Percentiles rank a stretch among this genome's conserved stretches.
Evolutionary conservation across 2,797 vertebrate species (phyloP).

Genomic region (Alexandromys oeconomus): DNA sequence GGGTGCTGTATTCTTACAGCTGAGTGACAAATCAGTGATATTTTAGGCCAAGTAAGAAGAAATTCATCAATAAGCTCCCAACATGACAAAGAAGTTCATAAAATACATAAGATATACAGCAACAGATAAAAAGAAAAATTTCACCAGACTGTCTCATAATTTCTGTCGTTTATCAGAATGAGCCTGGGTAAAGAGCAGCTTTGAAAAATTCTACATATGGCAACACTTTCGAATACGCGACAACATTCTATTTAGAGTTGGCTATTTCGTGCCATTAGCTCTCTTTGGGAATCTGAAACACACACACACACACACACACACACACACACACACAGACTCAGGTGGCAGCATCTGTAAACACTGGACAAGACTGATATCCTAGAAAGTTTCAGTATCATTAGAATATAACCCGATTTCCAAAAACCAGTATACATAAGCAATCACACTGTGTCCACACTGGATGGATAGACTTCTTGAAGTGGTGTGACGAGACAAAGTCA

Average conservation of each 20-base stretch:
- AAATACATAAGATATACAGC: not conserved
- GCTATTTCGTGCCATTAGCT: not conserved
- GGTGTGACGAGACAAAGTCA: not conserved
- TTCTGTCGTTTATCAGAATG: not conserved
- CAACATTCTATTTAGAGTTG: conserved; percentile 17
- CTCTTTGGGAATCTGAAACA: not conserved
- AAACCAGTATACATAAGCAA: not conserved
- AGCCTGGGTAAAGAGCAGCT: not conserved
- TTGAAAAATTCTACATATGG: not conserved
- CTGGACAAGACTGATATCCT: not conserved
- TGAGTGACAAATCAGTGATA: not conserved
- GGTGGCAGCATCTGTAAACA: not conserved
- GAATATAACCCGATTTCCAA: not conserved
- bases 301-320: not conserved
- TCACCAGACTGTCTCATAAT: not conserved
- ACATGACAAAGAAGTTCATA: not conserved
- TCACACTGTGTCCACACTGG: not conserved
- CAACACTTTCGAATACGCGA: not conserved
- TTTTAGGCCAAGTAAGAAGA: not conserved
- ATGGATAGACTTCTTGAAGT: not conserved
- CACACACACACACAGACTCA: not conserved
- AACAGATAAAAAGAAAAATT: not conserved
- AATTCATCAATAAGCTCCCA: conserved; percentile 29
- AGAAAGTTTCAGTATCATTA: not conserved
- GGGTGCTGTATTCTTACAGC: not conserved